These are phyloP conservation scores for Rhinichthys osculus DNA, from an alignment of 2,797 vertebrate genomes.

Conservation along the genomic window DNA sequence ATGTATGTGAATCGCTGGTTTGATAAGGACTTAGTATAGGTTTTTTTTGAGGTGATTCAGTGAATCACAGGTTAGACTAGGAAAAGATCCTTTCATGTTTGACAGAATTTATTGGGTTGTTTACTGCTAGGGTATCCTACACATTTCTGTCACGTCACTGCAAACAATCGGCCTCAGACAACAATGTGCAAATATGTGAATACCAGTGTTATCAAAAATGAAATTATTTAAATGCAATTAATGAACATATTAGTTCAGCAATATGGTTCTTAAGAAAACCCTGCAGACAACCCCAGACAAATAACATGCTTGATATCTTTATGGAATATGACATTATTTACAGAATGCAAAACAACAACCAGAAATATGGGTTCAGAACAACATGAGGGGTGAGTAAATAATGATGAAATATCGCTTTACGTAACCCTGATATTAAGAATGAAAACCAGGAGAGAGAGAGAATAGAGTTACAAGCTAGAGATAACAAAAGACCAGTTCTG, in stretches of 20 bases:
- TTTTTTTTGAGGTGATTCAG: background rate
- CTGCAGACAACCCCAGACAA: background rate
- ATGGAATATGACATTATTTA: background rate
- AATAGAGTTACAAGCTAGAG: background rate
- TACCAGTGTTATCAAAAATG: background rate
- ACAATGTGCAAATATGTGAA: background rate
- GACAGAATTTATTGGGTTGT: background rate
- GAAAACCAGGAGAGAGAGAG: background rate
- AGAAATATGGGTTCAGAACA: background rate
- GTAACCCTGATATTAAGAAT: background rate
- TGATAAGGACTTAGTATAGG: constrained; percentile 29
- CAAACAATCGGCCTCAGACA: background rate
- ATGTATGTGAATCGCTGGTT: constrained; percentile 14
- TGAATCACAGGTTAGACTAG: background rate
- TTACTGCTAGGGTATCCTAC: background rate
- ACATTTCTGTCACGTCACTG: background rate
- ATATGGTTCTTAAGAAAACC: background rate
- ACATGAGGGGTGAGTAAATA: background rate
- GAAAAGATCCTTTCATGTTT: background rate
- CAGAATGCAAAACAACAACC: background rate
- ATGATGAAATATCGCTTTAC: background rate
- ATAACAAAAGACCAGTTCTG: background rate
- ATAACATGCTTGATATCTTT: background rate
- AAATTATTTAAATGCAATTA: background rate
- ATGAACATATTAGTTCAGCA: background rate